Conservation (phyloP, 23 tunicate species). For the Corella eumyota region DNA sequence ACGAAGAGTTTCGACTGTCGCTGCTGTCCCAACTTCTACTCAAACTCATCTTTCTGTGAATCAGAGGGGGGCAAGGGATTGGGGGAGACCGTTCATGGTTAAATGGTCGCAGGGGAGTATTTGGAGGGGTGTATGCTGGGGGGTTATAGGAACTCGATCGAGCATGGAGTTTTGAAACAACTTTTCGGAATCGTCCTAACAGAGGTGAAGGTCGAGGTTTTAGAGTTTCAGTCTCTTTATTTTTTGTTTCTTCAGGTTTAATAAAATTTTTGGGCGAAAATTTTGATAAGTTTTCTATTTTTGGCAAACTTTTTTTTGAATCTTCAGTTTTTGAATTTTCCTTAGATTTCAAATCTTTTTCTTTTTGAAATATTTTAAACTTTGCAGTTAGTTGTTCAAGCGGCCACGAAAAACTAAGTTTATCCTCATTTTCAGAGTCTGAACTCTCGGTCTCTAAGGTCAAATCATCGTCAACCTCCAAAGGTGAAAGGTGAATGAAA, state of each 20-base stretch:
- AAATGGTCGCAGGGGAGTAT: no score
- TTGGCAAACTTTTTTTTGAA: slow-evolving; percentile 2
- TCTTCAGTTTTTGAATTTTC: neutral
- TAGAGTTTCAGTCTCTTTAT: no score
- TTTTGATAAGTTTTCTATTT: neutral
- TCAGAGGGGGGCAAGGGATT: neutral
- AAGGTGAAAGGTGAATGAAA: slow-evolving; percentile 8
- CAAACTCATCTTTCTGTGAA: neutral
- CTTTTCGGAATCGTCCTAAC: no score
- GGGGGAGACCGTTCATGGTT: no score
- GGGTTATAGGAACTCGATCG: no score
- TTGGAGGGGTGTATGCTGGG: no score
- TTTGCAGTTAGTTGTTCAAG: neutral
- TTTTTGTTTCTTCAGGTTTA: no score
- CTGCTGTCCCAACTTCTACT: slow-evolving; percentile 23
- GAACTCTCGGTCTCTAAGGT: neutral
- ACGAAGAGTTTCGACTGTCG: no score
- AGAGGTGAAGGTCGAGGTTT: no score
- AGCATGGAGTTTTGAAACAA: no score
- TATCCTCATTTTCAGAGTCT: slow-evolving; percentile 2
- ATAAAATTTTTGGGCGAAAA: no score
- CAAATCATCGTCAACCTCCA: slow-evolving; percentile 1
- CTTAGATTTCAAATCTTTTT: neutral
- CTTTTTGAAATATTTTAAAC: neutral
- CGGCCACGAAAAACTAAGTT: slow-evolving; percentile 17